Percentiles rank a stretch among this genome's conserved stretches.
phyloP scores from a whole-genome alignment of 2,797 vertebrate species.

The Phalanger gymnotis region DNA sequence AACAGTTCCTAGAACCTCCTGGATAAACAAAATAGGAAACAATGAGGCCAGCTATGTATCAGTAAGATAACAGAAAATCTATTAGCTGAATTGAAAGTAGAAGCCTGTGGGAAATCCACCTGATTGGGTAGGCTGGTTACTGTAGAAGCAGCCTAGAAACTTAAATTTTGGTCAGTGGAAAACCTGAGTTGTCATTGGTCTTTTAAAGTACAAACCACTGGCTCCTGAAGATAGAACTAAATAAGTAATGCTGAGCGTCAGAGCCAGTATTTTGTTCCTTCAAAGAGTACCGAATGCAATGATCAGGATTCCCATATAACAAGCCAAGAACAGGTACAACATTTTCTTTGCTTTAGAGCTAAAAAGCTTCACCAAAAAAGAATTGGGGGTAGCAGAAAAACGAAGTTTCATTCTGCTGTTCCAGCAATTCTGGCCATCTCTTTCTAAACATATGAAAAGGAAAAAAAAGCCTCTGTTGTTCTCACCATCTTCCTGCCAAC shows the following conservation, averaged over 20 bases:
- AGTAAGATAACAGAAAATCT: not conserved
- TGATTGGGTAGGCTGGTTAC: not conserved
- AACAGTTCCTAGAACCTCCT: not conserved
- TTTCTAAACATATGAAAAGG: conserved; percentile 1
- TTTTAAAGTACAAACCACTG: not conserved
- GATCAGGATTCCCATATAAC: not conserved
- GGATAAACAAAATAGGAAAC: not conserved
- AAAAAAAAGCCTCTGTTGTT: conserved; percentile 49
- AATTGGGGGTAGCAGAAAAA: conserved; percentile 29
- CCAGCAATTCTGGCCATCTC: not conserved
- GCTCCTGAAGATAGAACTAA: not conserved
- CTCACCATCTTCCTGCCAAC: not conserved
- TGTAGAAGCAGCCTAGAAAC: not conserved
- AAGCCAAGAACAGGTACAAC: not conserved
- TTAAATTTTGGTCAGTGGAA: not conserved
- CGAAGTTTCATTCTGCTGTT: not conserved
- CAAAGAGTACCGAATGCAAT: not conserved
- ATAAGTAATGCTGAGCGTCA: not conserved
- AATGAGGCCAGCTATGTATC: not conserved
- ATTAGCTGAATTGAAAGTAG: not conserved
- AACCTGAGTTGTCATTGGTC: not conserved
- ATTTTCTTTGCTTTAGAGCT: not conserved
- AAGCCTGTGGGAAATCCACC: not conserved
- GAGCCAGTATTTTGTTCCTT: not conserved
- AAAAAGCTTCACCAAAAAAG: not conserved